These are phyloP conservation scores for Silurus aristotelis DNA, from an alignment of 2,797 vertebrate genomes.

Conservation along the genomic window DNA sequence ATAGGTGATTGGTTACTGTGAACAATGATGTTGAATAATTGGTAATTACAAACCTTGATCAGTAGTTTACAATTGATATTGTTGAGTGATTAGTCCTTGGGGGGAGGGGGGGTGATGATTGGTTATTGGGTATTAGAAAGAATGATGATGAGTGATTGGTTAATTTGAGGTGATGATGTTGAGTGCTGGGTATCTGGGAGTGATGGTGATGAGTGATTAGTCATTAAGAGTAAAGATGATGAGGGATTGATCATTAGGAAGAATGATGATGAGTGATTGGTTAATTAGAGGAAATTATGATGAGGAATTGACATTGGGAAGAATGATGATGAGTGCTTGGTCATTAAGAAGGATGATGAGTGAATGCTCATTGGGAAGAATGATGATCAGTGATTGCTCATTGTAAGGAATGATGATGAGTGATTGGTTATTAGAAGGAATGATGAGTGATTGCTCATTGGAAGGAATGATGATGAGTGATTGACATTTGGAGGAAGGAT, in stretches of 20 bases:
- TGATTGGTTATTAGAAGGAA: neutral
- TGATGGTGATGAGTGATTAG: neutral
- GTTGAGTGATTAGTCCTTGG: too few species aligned
- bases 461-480: too few species aligned
- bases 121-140: neutral
- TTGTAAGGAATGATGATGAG: neutral
- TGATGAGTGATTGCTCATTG: too few species aligned
- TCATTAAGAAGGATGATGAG: neutral
- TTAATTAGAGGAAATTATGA: too few species aligned
- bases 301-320: too few species aligned
- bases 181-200: neutral
- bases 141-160: too few species aligned
- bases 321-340: neutral
- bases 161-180: too few species aligned
- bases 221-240: too few species aligned
- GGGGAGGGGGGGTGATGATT: neutral
- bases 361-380: neutral
- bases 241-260: too few species aligned
- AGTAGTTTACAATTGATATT: too few species aligned
- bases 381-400: neutral
- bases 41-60: too few species aligned
- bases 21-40: neutral
- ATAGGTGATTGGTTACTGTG: neutral
- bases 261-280: too few species aligned
- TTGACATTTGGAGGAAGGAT: neutral